These are phyloP conservation scores for Hetaerina americana DNA, from an alignment of 1,140 invertebrate genomes.

Conservation along the genomic window DNA sequence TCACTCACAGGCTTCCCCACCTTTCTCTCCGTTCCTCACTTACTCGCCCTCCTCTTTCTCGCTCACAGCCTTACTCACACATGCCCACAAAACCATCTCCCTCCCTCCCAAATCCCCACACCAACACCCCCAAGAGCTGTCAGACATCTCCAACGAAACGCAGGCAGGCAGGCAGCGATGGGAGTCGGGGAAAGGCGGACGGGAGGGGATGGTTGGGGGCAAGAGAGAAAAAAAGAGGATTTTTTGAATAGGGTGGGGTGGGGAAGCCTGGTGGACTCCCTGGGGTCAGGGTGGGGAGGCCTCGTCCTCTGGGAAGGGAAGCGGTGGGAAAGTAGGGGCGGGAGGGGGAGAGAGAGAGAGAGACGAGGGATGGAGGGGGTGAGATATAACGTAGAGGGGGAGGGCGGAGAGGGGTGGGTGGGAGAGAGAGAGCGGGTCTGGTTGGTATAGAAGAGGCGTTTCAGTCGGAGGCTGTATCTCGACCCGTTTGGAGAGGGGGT, in stretches of 20 bases:
- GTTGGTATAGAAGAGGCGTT: too few relatives aligned
- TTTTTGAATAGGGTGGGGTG: too few relatives aligned
- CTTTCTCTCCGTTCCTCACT: background rate
- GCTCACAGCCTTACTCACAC: background rate
- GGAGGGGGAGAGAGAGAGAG: background rate
- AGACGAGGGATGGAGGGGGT: background rate
- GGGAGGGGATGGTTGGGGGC: background rate
- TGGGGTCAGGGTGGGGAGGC: too few relatives aligned
- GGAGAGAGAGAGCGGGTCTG: too few relatives aligned
- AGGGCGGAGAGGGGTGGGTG: background rate
- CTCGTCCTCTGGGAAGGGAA: too few relatives aligned
- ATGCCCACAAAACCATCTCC: background rate
- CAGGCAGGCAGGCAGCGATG: background rate
- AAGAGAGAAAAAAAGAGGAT: background rate
- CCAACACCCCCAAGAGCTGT: background rate
- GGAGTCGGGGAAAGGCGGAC: background rate
- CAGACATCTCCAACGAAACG: background rate
- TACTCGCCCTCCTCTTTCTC: background rate
- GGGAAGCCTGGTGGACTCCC: too few relatives aligned
- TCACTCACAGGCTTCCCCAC: too few relatives aligned
- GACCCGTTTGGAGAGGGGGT: too few relatives aligned
- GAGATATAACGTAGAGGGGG: background rate
- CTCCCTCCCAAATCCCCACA: background rate
- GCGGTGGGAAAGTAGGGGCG: too few relatives aligned
- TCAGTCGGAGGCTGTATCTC: too few relatives aligned